Evolutionary conservation across 2,113 vertebrate genomes (phyloP).

Genomic region (Antechinus flavipes): DNA sequence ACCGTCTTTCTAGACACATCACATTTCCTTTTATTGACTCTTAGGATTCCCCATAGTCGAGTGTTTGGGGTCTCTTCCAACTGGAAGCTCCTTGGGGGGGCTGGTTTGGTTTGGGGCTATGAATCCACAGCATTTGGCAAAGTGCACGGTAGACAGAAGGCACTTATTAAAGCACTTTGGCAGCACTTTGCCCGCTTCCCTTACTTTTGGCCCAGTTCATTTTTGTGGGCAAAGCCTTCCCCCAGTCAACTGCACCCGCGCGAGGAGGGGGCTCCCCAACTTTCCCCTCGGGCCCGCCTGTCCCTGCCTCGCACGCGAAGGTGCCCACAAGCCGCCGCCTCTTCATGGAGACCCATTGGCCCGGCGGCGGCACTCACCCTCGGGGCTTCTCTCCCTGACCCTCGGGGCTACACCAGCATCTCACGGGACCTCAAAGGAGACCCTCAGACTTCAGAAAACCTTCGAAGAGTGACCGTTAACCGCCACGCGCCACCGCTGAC

Average conservation of each 20-base stretch:
- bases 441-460: accelerated
- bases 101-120: background rate
- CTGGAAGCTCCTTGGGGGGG: background rate
- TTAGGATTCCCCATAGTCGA: background rate
- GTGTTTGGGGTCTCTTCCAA: background rate
- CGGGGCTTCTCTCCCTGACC: background rate
- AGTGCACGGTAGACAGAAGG: background rate
- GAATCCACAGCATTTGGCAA: background rate
- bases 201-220: background rate
- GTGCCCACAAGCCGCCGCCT: background rate
- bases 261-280: background rate
- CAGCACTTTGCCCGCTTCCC: background rate
- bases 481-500: background rate
- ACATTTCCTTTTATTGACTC: background rate
- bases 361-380: background rate
- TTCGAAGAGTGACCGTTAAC: background rate
- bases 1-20: background rate
- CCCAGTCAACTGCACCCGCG: too few relatives aligned
- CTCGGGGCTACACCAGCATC: background rate
- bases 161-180: background rate
- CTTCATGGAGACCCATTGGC: too few relatives aligned
- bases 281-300: too few relatives aligned
- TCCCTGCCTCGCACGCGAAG: too few relatives aligned
- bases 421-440: background rate
- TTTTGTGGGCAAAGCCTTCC: background rate